Base-by-base conservation (phyloP, 2,113 vertebrate genomes). In the Pterophyllum scalare region DNA sequence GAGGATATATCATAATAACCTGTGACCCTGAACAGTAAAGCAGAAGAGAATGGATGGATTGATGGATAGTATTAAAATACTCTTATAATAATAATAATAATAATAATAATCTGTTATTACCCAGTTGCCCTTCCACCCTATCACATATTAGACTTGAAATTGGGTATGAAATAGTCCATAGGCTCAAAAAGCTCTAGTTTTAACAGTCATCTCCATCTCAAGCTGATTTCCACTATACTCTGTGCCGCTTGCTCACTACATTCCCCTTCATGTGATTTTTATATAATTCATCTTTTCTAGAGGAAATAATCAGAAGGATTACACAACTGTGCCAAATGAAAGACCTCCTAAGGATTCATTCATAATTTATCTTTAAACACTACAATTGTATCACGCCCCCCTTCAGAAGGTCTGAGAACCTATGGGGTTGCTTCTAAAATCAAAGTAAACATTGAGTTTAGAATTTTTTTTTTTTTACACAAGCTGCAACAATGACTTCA, bases 311-410 rank as follows among this genome's bases (percentile, higher is more conserved):
- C 26, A 31, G 43, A 19, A 46, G 5, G 76, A 52, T 62, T 78
- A 62, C 13, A 78, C 12, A 54, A 33, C 26, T 33, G 11, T 72
- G 46, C 46, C 26, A 72, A 72, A 54, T 72, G 26, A 72, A 72
- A 54, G 46, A 33, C 6, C 0, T 5, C 54, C 67, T 54, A 54
- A 54, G 43, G 26, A 72, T 33, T 33, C 17, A 33, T 54, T 72
- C 46, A 72, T 52, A 72, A 72, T 72, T 72, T 33, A 72, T 72
- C 11, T 31, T 54, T 54, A 72, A 46, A 52, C 67, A 72, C 24
- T 49, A 52, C 46, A 54, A n/a, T 7, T 54, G 11, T 17, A 72
- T 52, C 64, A 70, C 40, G 6, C 64, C 40, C 40, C 38, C 38
- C 62, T 14, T 6, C 62, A 46, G 10, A 2, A 4, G 24, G 38